A percentile compares a stretch with the other conserved stretches of the same genome.
These are phyloP conservation scores for Olivierus martensii DNA, from an alignment of 1,140 invertebrate species.

Conservation along the genomic window DNA sequence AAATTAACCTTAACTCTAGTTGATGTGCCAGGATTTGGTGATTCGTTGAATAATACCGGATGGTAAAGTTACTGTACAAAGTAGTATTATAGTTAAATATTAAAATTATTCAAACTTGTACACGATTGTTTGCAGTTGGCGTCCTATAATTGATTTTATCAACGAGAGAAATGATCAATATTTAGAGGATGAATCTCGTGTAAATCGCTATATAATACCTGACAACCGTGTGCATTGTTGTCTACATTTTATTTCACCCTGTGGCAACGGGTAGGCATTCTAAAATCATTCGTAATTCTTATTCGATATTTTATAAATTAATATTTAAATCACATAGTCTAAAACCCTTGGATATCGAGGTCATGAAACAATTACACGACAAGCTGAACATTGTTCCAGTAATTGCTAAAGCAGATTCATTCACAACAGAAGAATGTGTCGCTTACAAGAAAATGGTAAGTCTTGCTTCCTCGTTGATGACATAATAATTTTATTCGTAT, in stretches of 20 bases:
- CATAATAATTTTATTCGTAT: too few relatives aligned
- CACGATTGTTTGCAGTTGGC: slow-evolving; percentile 52
- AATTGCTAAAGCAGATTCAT: slow-evolving; percentile 96
- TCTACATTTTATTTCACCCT: slow-evolving; percentile 95
- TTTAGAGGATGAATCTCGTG: slow-evolving; percentile 76
- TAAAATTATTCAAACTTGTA: too few relatives aligned
- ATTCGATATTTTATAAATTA: too few relatives aligned
- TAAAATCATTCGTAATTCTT: too few relatives aligned
- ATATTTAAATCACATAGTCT: slow-evolving; percentile 43
- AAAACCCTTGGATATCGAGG: slow-evolving; percentile 94
- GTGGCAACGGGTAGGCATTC: slow-evolving; percentile 59
- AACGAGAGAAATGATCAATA: slow-evolving; percentile 95
- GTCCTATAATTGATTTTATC: slow-evolving; percentile 92
- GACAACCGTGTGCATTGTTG: slow-evolving; percentile 86
- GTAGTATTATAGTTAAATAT: too few relatives aligned
- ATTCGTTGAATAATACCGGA: slow-evolving; percentile 47
- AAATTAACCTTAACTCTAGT: slow-evolving; percentile 42
- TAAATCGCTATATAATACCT: slow-evolving; percentile 48
- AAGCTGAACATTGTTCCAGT: slow-evolving; percentile 98
- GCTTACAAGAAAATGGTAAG: slow-evolving; percentile 68
- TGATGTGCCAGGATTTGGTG: slow-evolving; percentile 55
- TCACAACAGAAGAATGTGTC: slow-evolving; percentile 90
- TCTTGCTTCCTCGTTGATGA: too few relatives aligned
- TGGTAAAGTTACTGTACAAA: slow-evolving; percentile 34
- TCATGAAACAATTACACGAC: slow-evolving; percentile 95